A percentile compares a stretch with the other conserved stretches of the same genome.
Conservation (phyloP, 2,113 vertebrate species). For the Canis aureus region DNA sequence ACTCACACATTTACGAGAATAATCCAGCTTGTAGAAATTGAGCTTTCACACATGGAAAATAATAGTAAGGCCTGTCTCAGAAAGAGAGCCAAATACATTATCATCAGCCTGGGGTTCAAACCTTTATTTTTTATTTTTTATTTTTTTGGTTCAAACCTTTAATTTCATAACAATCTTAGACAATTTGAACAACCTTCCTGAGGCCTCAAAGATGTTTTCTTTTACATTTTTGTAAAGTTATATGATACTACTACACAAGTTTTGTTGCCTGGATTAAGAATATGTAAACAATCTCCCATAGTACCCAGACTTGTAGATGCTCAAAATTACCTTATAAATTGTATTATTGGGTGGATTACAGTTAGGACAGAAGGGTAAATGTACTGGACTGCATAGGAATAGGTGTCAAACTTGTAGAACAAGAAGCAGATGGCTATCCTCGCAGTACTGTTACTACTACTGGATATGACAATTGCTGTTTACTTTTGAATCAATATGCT, state of each 20-base stretch:
- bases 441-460: background rate
- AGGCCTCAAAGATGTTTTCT: background rate
- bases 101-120: background rate
- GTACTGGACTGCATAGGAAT: rapidly evolving
- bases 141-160: background rate
- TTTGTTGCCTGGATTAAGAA: background rate
- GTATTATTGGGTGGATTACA: background rate
- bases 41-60: background rate
- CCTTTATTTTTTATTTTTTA: too few species aligned
- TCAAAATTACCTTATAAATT: background rate
- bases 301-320: background rate
- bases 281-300: background rate
- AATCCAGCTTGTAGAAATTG: background rate
- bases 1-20: background rate
- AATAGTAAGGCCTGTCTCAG: background rate
- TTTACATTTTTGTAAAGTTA: background rate
- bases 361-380: background rate
- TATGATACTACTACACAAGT: background rate
- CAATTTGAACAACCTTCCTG: background rate
- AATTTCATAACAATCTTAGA: background rate
- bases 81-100: background rate
- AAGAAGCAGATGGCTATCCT: background rate
- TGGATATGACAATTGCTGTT: background rate
- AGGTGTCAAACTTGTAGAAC: background rate
- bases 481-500: background rate